Base-by-base conservation (phyloP, 2,888 invertebrate genomes). In the Tridacna gigas region DNA sequence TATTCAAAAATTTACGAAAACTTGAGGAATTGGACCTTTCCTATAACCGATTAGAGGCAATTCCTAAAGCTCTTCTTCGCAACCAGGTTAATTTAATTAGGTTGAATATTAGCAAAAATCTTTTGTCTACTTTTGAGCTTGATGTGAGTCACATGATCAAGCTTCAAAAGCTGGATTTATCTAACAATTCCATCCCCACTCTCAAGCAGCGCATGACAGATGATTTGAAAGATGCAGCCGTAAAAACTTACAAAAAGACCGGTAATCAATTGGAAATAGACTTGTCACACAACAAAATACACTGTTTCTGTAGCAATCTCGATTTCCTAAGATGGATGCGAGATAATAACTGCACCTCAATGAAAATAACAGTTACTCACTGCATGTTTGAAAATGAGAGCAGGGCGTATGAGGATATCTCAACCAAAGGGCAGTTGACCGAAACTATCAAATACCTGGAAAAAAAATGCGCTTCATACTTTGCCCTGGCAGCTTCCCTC, bases 311-410 rank as follows among this genome's bases (percentile, higher is more conserved):
- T 37, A 28, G 28, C 18, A 80, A 83, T 48, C 5, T 80, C 4
- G 80, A 83, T 47, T 80, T 83, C 37, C 60, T 83, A 15, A 20
- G 65, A 51, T 83, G 83, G 83, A 47, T 75, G 13, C 48, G 26
- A 22, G 48, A 67, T 1, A 22, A 71, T 15, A 74, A 37, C 4
- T 26, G 28, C 1, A 12, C 12, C 0, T 13, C 25, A 25, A 48
- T 77, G 18, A 69, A 11, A 11, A 67, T 77, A 12, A 20, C 60
- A 9, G n/a, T 56, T 60, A 56, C 69, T 0, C 48, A 26, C 4
- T 83, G 83, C 28, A 63, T 73, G 15, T 66, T 63, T 66, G 69
- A 83, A n/a, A 76, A 83, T 26, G 18, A 71, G 5, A 47, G n/a
- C 22, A 18, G 28, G 20, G 25, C 69, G 65, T 0, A 0, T 5